Conservation (phyloP, 2,113 vertebrate species). For the Ctenomys sociabilis region DNA sequence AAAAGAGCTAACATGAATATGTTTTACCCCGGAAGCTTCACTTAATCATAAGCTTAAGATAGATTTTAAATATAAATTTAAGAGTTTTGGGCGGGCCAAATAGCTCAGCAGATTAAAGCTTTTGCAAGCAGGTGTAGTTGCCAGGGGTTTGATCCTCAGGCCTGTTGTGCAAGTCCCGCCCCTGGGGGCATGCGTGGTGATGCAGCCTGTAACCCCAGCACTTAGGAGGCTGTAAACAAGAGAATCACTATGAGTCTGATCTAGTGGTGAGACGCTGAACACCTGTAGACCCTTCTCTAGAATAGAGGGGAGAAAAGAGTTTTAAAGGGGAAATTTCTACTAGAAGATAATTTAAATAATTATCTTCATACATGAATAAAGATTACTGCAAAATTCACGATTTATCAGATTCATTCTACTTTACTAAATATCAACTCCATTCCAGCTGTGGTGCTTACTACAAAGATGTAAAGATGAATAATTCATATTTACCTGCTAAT, state of each 20-base stretch:
- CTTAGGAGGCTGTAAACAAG: no score
- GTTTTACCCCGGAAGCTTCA: constrained; percentile 9
- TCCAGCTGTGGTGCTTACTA: neutral
- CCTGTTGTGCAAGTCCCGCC: no score
- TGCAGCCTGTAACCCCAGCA: no score
- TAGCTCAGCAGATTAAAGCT: no score
- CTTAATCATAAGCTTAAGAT: constrained; percentile 58
- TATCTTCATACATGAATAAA: neutral
- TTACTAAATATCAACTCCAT: neutral
- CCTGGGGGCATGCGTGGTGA: no score
- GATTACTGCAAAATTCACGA: neutral
- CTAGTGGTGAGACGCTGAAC: no score
- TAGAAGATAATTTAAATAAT: neutral
- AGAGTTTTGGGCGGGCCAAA: no score
- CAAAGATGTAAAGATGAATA: neutral
- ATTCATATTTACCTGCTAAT: neutral
- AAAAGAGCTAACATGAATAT: constrained; percentile 5
- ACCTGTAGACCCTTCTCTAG: no score
- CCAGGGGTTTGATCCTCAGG: no score
- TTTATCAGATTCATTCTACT: neutral
- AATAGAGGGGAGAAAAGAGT: neutral
- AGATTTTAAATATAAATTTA: no score
- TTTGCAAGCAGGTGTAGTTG: no score
- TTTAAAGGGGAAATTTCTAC: neutral
- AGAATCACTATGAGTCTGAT: no score